Evolutionary conservation across 1,140 invertebrate genomes (phyloP).

Genomic region (Saccostrea glomerata): DNA sequence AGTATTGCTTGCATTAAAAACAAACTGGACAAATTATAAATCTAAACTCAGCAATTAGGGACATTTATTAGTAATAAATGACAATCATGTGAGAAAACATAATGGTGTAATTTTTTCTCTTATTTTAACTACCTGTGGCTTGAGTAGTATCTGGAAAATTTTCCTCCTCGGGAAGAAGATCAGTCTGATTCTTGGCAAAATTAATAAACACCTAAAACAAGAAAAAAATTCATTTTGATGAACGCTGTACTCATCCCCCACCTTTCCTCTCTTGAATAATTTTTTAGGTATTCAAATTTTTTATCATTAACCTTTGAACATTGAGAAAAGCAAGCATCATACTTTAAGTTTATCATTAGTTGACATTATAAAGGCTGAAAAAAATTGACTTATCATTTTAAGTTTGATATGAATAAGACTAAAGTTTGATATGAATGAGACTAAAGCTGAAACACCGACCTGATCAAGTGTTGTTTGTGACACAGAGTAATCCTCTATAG

Average conservation of each 20-base stretch:
- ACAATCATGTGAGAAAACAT: too few relatives aligned
- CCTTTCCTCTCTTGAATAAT: not conserved
- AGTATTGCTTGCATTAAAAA: too few relatives aligned
- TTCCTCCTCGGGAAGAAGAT: slow-evolving; percentile 58
- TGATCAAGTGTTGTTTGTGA: slow-evolving; percentile 82
- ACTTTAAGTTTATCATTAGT: not conserved
- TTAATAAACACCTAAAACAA: slow-evolving; percentile 79
- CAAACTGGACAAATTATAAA: too few relatives aligned
- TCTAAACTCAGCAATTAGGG: too few relatives aligned
- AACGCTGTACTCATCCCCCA: not conserved
- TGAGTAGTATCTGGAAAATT: not conserved
- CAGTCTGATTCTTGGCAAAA: slow-evolving; percentile 79
- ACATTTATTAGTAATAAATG: too few relatives aligned
- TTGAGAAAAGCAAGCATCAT: not conserved
- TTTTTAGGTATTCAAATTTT: too few relatives aligned
- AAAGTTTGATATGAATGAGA: not conserved
- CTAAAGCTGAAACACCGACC: slow-evolving; percentile 62
- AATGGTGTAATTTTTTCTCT: too few relatives aligned
- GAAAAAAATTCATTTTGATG: not conserved
- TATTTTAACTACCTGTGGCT: not conserved
- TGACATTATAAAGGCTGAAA: not conserved
- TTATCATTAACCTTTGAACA: not conserved
- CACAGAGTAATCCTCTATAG: slow-evolving; percentile 80
- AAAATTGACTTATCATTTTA: too few relatives aligned
- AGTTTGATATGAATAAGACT: not conserved